Evolutionary conservation across 1,140 invertebrate genomes (phyloP), one percentile per base, ranked within the genome.

Genomic region (Melitaea cinxia): DNA sequence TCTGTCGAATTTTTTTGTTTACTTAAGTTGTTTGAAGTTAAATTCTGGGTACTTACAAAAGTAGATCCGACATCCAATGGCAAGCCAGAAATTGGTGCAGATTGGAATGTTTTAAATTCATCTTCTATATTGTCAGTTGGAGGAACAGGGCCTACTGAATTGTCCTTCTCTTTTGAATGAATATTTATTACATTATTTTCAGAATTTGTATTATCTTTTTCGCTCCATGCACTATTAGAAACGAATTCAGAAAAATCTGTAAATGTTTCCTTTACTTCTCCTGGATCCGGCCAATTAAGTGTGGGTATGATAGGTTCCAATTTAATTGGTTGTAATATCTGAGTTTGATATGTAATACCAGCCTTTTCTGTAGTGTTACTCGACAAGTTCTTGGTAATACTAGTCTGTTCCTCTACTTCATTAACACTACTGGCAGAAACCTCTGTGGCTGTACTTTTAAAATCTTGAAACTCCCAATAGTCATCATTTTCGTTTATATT

Each of bases 211-310:
- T 33, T 65, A 23, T 62, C 70, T 64, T 73, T 68, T 9, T 78
- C 68, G 24, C 72, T 75, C 65, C 74, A 72, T 19, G 72, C 58
- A 26, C 75, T 76, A 68, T 55, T 85, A 30, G 82, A 81, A 24
- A 82, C 66, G 50, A 89, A 85, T 56, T 91, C 85, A 14, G 88
- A 74, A 61, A 91, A 91, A 62, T 90, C 89, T 24, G 87, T 82
- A 78, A 91, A 90, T 4, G 78, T 82, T 54, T 84, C 82, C 60
- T 89, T 91, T 0, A 92, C 84, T 66, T 92, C 85, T 4, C 91
- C 89, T 35, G 91, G 91, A 59, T 83, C 82, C 7, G 91, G 91
- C 91, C 91, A 92, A 70, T 92, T 92, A 45, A 92, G 71, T 21
- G 82, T 81, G 6, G 91, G 91, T 49, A 87, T 79, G 2, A 71